Evolutionary conservation across 2,113 vertebrate species (phyloP), one percentile per base, ranked within the genome.

Genomic region (Microtus oregoni): DNA sequence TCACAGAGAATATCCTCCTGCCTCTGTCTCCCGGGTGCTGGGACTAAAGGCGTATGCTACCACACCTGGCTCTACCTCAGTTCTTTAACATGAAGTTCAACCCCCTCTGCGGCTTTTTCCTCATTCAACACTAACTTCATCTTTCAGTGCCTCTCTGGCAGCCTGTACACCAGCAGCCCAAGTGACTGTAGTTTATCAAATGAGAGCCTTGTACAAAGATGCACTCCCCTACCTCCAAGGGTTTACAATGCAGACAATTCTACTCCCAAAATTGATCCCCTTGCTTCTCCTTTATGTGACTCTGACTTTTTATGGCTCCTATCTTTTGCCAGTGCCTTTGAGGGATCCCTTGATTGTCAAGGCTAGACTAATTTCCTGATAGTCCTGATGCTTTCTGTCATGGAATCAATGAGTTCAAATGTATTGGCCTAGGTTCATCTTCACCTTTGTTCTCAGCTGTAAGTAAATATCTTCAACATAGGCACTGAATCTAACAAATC

Each of bases 391-490:
- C 0, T 70, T 88, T 63, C n/a, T 28, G 8, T 26, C 30, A 75
- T 3, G 44, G 35, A 19, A 68, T 9, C n/a, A 82, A 15, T 86
- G 24, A 63, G 32, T 75, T 92, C 76, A 73, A 73, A 58, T 93
- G 7, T 9, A 67, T 47, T 77, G 32, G 11, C 11, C 20, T 78
- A 10, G 44, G n/a, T 93, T 89, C 72, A 82, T 44, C 65, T 26
- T 26, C 1, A 41, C 35, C 61, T 89, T 83, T 44, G 3, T 8
- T 10, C n/a, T 72, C 67, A 28, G 32, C 47, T 92, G 28, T 44
- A 44, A 91, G 19, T 89, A 96, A 65, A 61, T 17, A 73, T 65
- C 50, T 89, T 94, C 38, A 86, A 55, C 22, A 4, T 91, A 78
- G 79, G 12, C 3, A 92, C 3, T 85, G 61, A 72, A 41, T 79